phyloP scores from a whole-genome alignment of 2,797 vertebrate genomes.

The Siniperca obscura region DNA sequence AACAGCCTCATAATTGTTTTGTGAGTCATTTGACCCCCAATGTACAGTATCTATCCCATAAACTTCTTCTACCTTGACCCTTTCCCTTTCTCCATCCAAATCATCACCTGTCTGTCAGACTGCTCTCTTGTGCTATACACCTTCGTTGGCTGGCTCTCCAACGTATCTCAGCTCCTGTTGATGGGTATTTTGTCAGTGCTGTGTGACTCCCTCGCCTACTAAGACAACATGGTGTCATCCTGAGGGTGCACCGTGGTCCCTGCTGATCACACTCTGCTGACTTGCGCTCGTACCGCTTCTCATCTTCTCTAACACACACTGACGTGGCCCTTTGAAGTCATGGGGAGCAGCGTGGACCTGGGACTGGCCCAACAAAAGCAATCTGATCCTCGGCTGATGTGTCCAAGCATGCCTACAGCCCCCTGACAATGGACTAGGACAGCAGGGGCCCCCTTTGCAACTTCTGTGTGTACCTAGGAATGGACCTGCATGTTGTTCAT shows the following conservation, averaged over 20 bases:
- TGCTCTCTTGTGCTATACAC: constrained; percentile 1
- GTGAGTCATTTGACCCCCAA: constrained; percentile 10
- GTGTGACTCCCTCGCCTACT: constrained; percentile 74
- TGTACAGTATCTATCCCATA: neutral
- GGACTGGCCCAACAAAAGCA: constrained; percentile 82
- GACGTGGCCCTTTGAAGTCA: constrained; percentile 82
- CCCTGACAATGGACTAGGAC: constrained; percentile 70
- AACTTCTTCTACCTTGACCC: neutral
- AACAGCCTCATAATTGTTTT: constrained; percentile 36
- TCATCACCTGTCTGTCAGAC: constrained; percentile 13
- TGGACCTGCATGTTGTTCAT: constrained; percentile 55
- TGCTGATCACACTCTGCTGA: constrained; percentile 72
- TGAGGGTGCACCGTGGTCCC: constrained; percentile 69
- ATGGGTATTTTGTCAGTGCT: constrained; percentile 66
- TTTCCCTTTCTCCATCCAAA: neutral
- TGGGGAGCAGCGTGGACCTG: constrained; percentile 74
- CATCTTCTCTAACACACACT: constrained; percentile 81
- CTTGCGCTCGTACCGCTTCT: constrained; percentile 65
- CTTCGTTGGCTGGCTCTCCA: constrained; percentile 10
- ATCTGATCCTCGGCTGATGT: constrained; percentile 79
- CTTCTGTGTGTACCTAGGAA: constrained; percentile 72
- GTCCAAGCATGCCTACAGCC: constrained; percentile 72
- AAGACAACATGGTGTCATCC: constrained; percentile 80
- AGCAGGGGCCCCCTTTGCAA: constrained; percentile 69
- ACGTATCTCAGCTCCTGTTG: constrained; percentile 30